These are phyloP conservation scores for Aphaenogaster floridana DNA, from an alignment of 1,140 invertebrate species.

Conservation along the genomic window DNA sequence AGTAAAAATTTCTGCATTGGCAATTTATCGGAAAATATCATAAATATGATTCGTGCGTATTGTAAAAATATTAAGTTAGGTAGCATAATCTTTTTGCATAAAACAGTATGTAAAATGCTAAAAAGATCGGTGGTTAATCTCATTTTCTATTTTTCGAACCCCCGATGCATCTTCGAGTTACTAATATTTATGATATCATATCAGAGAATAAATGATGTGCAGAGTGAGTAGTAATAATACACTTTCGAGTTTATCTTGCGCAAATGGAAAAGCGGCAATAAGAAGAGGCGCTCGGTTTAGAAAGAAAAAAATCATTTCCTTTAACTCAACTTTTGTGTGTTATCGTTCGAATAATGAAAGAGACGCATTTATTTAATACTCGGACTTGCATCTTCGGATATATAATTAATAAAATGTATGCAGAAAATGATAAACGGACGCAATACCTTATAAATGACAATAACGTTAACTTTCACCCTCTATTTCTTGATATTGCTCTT, in stretches of 20 bases:
- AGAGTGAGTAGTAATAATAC: too few relatives aligned
- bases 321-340: neutral
- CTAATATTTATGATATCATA: neutral
- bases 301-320: neutral
- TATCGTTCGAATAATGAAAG: neutral
- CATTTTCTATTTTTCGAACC: neutral
- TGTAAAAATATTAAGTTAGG: neutral
- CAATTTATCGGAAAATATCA: neutral
- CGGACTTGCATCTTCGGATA: neutral
- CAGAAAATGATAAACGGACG: neutral
- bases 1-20: neutral
- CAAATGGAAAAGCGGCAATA: neutral
- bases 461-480: neutral
- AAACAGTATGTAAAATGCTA: neutral
- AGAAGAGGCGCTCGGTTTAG: neutral
- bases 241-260: constrained; percentile 5
- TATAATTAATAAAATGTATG: neutral
- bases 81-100: neutral
- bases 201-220: neutral
- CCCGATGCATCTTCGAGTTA: neutral
- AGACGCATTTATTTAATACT: neutral
- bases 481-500: neutral
- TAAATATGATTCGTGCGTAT: neutral
- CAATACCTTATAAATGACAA: neutral
- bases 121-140: neutral